A percentile compares a stretch with the other conserved stretches of the same genome.
Conservation (phyloP, 2,888 invertebrate genomes). For the Physocephala rufipes region DNA sequence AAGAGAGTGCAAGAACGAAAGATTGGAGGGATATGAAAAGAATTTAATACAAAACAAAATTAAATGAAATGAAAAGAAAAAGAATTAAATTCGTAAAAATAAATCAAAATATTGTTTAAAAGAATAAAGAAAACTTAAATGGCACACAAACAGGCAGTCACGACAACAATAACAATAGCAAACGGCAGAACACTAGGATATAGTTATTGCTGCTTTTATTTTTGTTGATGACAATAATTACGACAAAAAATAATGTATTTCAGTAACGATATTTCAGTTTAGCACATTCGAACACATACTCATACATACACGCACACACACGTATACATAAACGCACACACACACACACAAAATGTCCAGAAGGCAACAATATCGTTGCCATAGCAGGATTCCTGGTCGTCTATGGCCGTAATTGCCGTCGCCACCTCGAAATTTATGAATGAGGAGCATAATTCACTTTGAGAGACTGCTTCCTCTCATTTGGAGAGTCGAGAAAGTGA, state of each 20-base stretch:
- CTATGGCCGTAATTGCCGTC: too few species aligned
- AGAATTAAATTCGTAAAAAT: slow-evolving; percentile 28
- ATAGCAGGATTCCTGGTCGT: too few species aligned
- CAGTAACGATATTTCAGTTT: background rate
- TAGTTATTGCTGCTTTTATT: too few species aligned
- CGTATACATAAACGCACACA: too few species aligned
- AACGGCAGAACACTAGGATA: too few species aligned
- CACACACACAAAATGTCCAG: too few species aligned
- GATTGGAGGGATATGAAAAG: background rate
- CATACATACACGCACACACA: too few species aligned
- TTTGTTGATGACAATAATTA: too few species aligned
- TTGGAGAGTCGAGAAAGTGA: slow-evolving; percentile 18
- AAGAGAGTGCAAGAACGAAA: background rate
- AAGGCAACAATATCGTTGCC: too few species aligned
- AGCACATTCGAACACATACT: background rate
- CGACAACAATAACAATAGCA: background rate
- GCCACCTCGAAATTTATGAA: slow-evolving; percentile 18
- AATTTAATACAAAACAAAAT: background rate
- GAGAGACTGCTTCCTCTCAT: slow-evolving; percentile 28
- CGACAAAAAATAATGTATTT: too few species aligned
- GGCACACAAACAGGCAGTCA: too few species aligned
- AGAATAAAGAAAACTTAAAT: background rate
- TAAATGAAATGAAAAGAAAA: background rate
- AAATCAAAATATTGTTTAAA: slow-evolving; percentile 15
- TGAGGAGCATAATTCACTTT: slow-evolving; percentile 30